These are phyloP conservation scores for Leucophenga varia DNA, from an alignment of 1,140 invertebrate genomes.

Conservation along the genomic window DNA sequence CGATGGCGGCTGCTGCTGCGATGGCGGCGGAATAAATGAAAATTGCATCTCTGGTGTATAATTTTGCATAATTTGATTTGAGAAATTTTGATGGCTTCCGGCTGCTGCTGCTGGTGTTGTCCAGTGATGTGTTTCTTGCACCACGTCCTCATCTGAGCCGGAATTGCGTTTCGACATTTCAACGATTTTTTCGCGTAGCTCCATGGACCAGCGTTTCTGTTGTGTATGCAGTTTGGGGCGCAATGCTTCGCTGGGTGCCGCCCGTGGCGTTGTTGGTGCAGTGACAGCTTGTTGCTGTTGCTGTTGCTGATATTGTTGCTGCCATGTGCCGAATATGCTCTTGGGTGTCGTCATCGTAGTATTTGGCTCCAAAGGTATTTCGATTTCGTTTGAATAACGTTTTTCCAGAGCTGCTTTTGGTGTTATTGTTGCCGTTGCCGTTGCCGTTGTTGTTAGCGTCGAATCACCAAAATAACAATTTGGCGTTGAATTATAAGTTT, in stretches of 20 bases:
- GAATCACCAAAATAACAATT: too few relatives aligned
- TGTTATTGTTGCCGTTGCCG: too few relatives aligned
- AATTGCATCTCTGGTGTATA: background rate
- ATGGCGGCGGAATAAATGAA: background rate
- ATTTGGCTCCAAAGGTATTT: slow-evolving; percentile 3
- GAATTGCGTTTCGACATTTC: slow-evolving; percentile 46
- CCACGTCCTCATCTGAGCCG: slow-evolving; percentile 19
- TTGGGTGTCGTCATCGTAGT: too few relatives aligned
- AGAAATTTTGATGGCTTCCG: slow-evolving; percentile 6
- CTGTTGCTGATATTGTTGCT: slow-evolving; percentile 1
- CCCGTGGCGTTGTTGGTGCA: background rate
- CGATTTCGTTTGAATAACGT: too few relatives aligned
- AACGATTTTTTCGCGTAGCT: slow-evolving; percentile 40
- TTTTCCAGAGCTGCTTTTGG: background rate
- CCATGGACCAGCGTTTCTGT: slow-evolving; percentile 42
- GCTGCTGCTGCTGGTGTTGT: background rate
- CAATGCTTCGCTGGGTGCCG: slow-evolving; percentile 2
- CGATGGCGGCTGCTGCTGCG: background rate
- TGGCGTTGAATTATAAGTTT: background rate
- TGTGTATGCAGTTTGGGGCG: slow-evolving; percentile 35
- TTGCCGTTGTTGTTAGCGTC: too few relatives aligned
- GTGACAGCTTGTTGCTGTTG: background rate
- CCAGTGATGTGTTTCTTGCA: too few relatives aligned
- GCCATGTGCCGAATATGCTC: slow-evolving; percentile 1
- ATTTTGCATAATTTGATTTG: background rate